Base-by-base conservation (phyloP, 2,888 invertebrate genomes). In the Abrostola tripartita region DNA sequence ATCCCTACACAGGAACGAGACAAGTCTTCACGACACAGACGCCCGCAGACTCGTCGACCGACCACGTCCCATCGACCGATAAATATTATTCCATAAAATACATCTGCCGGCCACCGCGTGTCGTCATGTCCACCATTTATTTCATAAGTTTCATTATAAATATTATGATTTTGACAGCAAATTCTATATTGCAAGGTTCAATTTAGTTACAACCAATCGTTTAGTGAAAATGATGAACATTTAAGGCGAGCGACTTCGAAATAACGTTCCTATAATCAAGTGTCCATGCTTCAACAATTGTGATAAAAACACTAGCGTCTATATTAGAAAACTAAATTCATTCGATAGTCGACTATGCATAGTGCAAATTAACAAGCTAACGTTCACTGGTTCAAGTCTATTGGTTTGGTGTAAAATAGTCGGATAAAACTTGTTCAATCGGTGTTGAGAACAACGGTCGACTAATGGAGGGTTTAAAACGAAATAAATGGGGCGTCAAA, bases 271-370 rank as follows among this genome's bases (percentile, higher is more conserved):
- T 81, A 69, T 68, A 70, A 61, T 76, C 80, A 83, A 79, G 82
- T 87, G 85, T 24, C 24, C 24, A 24, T 24, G 24, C 24, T 55
- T 61, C 41, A 74, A 82, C 78, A 81, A 81, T 76, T 80, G 88
- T 87, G 86, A 86, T 86, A 90, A 90, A 89, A 92, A 90, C 90
- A 90, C 88, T 92, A 90, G 84, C 80, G 83, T 80, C 90, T 92
- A 92, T 70, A 85, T 81, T 83, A 88, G 77, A 85, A 85, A 88
- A 84, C 84, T 86, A 86, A 87, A 83, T 82, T 79, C 76, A 75
- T 81, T 82, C 81, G 75, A 78, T 81, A 85, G 85, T 84, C 78
- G 78, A 81, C 80, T 92, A 93, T 92, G 66, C 91, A 91, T 91
- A 91, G 88, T 90, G 92, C 89, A 84, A 88, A 87, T 82, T 78